Percentiles rank a stretch among this genome's conserved stretches.
phyloP scores from a whole-genome alignment of 2,888 invertebrate species.

The Hofmannophila pseudospretella region DNA sequence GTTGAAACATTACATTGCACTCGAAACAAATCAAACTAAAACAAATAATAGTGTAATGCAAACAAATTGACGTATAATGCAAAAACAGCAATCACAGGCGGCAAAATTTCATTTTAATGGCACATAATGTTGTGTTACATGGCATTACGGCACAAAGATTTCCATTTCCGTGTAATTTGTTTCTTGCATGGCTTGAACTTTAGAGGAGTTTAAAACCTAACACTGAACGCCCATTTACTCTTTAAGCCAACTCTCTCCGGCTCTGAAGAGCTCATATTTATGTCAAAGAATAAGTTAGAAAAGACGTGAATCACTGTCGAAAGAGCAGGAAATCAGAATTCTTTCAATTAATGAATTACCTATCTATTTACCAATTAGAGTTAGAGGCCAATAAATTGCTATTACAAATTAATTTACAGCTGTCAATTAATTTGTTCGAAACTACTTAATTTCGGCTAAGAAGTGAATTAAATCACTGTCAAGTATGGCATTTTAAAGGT shows the following conservation, averaged over 20 bases:
- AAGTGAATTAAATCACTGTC: no score
- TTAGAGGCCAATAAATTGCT: no score
- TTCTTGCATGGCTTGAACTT: slow-evolving; percentile 57
- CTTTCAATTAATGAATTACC: no score
- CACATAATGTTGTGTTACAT: slow-evolving; percentile 19
- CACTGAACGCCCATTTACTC: slow-evolving; percentile 60
- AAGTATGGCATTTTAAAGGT: no score
- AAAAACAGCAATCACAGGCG: slow-evolving; percentile 5
- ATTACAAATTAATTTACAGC: no score
- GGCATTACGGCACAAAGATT: slow-evolving; percentile 38
- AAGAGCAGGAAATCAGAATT: no score
- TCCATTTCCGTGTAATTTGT: slow-evolving; percentile 65
- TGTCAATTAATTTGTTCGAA: no score
- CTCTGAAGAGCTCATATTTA: slow-evolving; percentile 45
- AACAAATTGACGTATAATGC: neutral
- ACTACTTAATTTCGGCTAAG: no score
- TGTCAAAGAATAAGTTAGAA: slow-evolving; percentile 36
- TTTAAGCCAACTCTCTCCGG: slow-evolving; percentile 53
- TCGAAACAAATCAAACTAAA: no score
- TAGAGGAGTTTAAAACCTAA: slow-evolving; percentile 58
- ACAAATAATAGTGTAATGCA: no score
- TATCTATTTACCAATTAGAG: no score
- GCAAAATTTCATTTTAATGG: slow-evolving; percentile 24
- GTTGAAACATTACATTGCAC: no score
- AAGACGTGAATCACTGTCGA: slow-evolving; percentile 5